Conservation (phyloP, 64 coral and sea anemone species). For the Montipora cactus region DNA sequence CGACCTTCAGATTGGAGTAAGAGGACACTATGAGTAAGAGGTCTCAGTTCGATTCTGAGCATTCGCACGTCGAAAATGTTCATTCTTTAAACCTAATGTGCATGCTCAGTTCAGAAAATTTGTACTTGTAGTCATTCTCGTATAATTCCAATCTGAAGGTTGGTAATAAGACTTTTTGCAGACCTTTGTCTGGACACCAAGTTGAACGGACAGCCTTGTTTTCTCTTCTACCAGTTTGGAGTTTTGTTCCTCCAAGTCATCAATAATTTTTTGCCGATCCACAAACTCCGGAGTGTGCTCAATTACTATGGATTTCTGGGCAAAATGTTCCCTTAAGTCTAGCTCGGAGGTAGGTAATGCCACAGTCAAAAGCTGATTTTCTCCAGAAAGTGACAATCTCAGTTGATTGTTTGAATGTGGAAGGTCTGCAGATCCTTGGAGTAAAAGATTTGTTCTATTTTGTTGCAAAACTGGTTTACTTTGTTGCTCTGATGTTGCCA, state of each 20-base stretch:
- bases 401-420: background rate
- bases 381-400: background rate
- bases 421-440: slow-evolving; percentile 19
- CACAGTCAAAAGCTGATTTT: slow-evolving; percentile 13
- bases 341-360: background rate
- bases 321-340: background rate
- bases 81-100: too few species aligned
- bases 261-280: slow-evolving; percentile 53
- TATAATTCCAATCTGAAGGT: too few species aligned
- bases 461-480: background rate
- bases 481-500: background rate
- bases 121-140: too few species aligned
- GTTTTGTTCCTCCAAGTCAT: slow-evolving; percentile 69
- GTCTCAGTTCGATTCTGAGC: too few species aligned
- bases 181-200: slow-evolving; percentile 73
- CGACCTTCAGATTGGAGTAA: too few species aligned
- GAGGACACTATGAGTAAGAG: too few species aligned
- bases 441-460: slow-evolving; percentile 32
- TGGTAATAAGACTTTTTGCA: background rate
- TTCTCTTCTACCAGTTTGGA: slow-evolving; percentile 79
- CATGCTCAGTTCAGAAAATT: too few species aligned
- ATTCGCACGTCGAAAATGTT: too few species aligned
- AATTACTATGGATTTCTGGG: slow-evolving; percentile 26
- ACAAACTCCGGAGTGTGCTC: slow-evolving; percentile 60
- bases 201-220: slow-evolving; percentile 66